Base-by-base conservation (phyloP, 2,888 invertebrate genomes). In the Platycnemis pennipes region DNA sequence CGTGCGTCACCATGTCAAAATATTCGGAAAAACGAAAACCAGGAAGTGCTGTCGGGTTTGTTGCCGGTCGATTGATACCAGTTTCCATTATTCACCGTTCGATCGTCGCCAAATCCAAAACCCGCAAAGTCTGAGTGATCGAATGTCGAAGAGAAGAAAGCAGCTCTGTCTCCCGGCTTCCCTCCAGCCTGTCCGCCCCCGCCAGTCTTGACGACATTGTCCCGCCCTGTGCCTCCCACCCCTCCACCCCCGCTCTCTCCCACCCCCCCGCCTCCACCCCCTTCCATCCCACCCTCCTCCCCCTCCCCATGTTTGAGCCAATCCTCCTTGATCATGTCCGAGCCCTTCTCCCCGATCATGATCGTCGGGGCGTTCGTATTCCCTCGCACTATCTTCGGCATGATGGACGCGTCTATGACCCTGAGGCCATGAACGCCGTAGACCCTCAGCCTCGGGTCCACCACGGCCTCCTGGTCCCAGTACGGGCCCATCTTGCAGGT, bases 401-500 rank as follows among this genome's bases (percentile, higher is more conserved):
- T 97, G 94, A 98, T 96, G 95, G 98, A 98, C 1, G 98, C 97
- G 96, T 98, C 98, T 2, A 98, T 98, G 88, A 98, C 98, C 13
- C 98, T 96, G 45, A 98, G 96, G 0, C 97, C 96, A 95, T 97
- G 97, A 1, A 98, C 96, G 0, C 98, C 98, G 96, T 97, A 97
- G 44, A 98, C 98, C 97, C 95, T 95, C 7, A 96, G 95, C 87
- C 95, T 95, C 1, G 97, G 97, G 96, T 98, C 97, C 0, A 98
- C 98, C 0, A 98, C 98, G 0, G 98, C 97, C 1, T 96, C 96
- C 7, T 96, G 96, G 95, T 98, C 98, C 96, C 96, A 96, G 86
- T 96, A 96, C 0, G 98, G 98, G 5, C 98, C 98, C 98, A 98
- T 98, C 96, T 98, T 98, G 96, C 98, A 98, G 0, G 98, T 98